Evolutionary conservation across 30 jellyfish, hydroid and myxozoan species (phyloP).

Genomic region (Turritopsis dohrnii): DNA sequence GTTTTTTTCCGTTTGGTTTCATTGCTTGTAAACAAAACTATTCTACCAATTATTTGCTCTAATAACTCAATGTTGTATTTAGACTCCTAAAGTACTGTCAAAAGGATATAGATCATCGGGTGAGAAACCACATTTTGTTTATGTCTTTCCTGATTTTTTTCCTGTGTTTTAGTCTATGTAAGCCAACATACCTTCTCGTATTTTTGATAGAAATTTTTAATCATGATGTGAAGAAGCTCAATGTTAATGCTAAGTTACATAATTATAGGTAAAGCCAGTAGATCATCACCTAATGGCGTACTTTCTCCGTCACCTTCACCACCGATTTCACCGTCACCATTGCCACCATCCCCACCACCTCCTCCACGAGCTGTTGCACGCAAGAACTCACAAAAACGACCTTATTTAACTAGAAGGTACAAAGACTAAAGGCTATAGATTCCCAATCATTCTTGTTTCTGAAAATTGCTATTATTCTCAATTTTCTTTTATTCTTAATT

Average conservation of each 20-base stretch:
- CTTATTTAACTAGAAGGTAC: neutral
- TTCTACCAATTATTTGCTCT: too few species aligned
- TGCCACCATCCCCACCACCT: neutral
- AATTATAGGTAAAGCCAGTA: constrained; percentile 27
- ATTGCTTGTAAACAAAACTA: too few species aligned
- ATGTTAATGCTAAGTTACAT: neutral
- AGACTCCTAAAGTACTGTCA: too few species aligned
- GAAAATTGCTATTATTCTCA: neutral
- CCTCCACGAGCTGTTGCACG: neutral
- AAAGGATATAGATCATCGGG: too few species aligned
- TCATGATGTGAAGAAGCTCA: too few species aligned
- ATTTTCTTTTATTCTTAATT: neutral
- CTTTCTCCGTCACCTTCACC: constrained; percentile 35
- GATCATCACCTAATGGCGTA: constrained; percentile 27
- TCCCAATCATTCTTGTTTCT: neutral
- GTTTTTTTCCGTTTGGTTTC: neutral
- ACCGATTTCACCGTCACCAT: constrained; percentile 7
- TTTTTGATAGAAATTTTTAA: too few species aligned
- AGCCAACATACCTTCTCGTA: too few species aligned
- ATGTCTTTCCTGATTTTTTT: too few species aligned
- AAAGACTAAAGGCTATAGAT: neutral
- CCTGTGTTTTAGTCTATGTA: too few species aligned
- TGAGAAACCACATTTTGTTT: too few species aligned
- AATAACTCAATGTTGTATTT: too few species aligned
- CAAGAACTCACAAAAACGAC: neutral